Conservation (phyloP, 2,888 invertebrate species). For the Sinohyriopsis cumingii region DNA sequence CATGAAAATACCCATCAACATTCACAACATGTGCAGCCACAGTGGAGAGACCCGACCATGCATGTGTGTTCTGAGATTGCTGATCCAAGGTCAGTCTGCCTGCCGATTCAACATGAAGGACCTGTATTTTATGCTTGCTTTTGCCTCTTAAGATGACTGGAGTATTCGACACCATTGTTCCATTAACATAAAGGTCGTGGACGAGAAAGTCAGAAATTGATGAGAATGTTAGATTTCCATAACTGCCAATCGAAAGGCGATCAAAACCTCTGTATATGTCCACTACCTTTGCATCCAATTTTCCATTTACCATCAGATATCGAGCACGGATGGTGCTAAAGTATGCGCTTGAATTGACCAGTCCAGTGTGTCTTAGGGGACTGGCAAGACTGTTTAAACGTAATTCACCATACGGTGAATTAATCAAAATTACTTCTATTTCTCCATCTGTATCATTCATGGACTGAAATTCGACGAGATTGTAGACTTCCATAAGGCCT, state of each 20-base stretch:
- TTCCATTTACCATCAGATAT: slow-evolving; percentile 34
- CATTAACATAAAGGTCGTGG: slow-evolving; percentile 35
- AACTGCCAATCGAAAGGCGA: slow-evolving; percentile 26
- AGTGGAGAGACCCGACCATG: slow-evolving; percentile 38
- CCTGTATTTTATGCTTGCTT: slow-evolving; percentile 23
- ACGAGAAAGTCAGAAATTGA: slow-evolving; percentile 30
- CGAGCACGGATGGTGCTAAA: slow-evolving; percentile 31
- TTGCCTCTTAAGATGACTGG: slow-evolving; percentile 37
- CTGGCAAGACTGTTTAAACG: slow-evolving; percentile 23
- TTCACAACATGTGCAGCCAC: slow-evolving; percentile 33
- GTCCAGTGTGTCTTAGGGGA: slow-evolving; percentile 14
- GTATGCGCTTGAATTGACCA: slow-evolving; percentile 7
- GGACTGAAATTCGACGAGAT: slow-evolving; percentile 38
- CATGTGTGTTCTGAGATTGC: slow-evolving; percentile 19
- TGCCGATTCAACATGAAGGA: slow-evolving; percentile 28
- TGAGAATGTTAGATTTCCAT: slow-evolving; percentile 40
- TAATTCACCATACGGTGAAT: slow-evolving; percentile 31
- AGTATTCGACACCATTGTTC: slow-evolving; percentile 32
- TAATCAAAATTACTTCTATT: slow-evolving; percentile 29
- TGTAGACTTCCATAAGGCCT: slow-evolving; percentile 39
- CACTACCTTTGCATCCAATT: slow-evolving; percentile 26
- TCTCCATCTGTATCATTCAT: slow-evolving; percentile 25
- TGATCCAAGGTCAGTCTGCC: slow-evolving; percentile 43
- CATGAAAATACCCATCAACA: slow-evolving; percentile 34
- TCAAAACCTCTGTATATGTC: slow-evolving; percentile 29